Conservation (phyloP, 2,797 vertebrate genomes). For the Pangasius mekongensis region DNA sequence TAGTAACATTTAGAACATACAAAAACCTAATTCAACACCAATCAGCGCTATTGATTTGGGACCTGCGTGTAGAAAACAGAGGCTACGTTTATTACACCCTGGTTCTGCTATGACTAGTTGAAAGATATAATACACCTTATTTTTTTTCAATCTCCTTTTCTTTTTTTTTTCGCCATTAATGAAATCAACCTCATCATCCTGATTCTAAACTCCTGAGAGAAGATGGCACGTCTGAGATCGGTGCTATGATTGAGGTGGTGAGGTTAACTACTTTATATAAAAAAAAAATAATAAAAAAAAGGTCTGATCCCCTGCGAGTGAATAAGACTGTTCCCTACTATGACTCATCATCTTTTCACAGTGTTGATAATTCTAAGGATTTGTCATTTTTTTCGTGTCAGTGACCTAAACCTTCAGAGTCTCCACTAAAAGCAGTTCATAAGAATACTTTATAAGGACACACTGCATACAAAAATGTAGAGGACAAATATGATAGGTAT, state of each 20-base stretch:
- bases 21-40: neutral
- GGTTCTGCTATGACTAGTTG: neutral
- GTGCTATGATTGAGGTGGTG: conserved; percentile 33
- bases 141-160: neutral
- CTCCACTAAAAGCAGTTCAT: conserved; percentile 9
- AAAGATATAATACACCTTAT: neutral
- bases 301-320: neutral
- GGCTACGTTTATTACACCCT: neutral
- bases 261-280: conserved; percentile 28
- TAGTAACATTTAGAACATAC: neutral
- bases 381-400: neutral
- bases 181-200: neutral
- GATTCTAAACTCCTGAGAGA: conserved; percentile 14
- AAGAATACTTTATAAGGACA: neutral
- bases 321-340: neutral
- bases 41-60: neutral
- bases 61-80: neutral
- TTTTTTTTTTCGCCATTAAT: neutral
- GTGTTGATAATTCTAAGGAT: conserved; percentile 10
- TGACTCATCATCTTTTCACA: conserved; percentile 16
- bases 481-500: neutral
- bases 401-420: conserved; percentile 29
- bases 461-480: neutral
- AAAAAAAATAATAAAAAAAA: neutral
- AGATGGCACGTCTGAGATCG: neutral